Evolutionary conservation across 2,888 invertebrate species (phyloP), one percentile per base, ranked within the genome.

Genomic region (Polietes domitor): DNA sequence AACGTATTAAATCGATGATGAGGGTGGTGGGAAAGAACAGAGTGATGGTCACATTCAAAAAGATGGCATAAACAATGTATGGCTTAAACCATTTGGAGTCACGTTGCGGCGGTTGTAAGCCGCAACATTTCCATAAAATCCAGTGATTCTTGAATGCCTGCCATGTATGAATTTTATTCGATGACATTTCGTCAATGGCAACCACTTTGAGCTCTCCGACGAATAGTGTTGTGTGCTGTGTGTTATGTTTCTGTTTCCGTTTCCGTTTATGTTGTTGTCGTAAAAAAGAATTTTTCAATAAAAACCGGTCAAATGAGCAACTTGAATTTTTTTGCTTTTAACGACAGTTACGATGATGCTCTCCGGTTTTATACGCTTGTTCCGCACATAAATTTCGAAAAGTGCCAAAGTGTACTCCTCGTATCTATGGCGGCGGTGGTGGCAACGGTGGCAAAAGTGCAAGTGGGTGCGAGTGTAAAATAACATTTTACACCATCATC

Each of bases 141-240:
- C 91, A 92, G 21, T 89, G 89, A 70, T 85, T 84, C 12, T 85
- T 79, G 53, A 92, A 87, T 0, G 91, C 89, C 6, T 77, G 74
- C 78, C 85, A 86, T 2, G 88, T 87, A 50, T 86, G 82, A 41
- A 86, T 77, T 71, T 10, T 75, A n/a, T 43, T 21, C 4, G 43
- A 41, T 24, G 61, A 17, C 77, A 77, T 77, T 24, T 7, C 9
- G 15, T 53, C 37, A 37, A 9, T 5, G 4, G 10, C n/a, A 12
- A 43, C 47, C 47, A 43, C 43, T 19, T 65, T 65, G 41, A 9
- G 26, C 65, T 19, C 15, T n/a, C n/a, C 37, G n/a, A n/a, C 28
- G 15, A 28, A 61, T 41, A 41, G 37, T 65, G 21, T 21, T 65
- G 19, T 41, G 41, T 65, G 61, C 15, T 37, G 21, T 41, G 26